Percentiles rank a stretch among this genome's conserved stretches.
These are phyloP conservation scores for Keiferia lycopersicella DNA, from an alignment of 2,888 invertebrate species.

Conservation along the genomic window DNA sequence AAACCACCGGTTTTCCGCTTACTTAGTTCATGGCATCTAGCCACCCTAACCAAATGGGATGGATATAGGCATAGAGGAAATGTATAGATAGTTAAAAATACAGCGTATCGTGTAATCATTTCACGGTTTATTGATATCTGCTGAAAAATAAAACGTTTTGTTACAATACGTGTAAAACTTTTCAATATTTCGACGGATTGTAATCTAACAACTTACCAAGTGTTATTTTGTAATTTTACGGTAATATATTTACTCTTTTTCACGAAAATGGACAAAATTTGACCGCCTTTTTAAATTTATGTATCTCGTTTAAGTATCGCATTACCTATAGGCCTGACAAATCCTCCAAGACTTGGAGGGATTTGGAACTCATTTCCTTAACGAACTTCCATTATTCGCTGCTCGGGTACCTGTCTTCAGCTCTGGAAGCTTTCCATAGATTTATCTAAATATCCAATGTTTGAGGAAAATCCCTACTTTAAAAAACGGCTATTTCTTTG, in stretches of 20 bases:
- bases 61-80: no score
- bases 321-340: slow-evolving; percentile 14
- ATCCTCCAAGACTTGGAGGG: slow-evolving; percentile 9
- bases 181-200: no score
- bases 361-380: slow-evolving; percentile 19
- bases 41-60: no score
- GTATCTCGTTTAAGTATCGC: not conserved
- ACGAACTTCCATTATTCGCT: slow-evolving; percentile 10
- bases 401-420: slow-evolving; percentile 9
- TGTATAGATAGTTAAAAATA: no score
- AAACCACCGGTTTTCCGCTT: not conserved
- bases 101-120: no score
- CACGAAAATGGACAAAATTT: not conserved
- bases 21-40: no score
- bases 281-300: not conserved
- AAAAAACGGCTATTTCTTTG: no score
- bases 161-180: no score
- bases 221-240: no score
- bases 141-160: no score
- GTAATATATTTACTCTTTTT: not conserved
- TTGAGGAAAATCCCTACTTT: not conserved
- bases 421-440: slow-evolving; percentile 9
- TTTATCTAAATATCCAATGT: not conserved
- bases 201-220: no score
- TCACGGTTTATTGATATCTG: no score